Percentiles rank a stretch among this genome's conserved stretches.
phyloP scores from a whole-genome alignment of 2,797 vertebrate species.

The Rhinoraja longicauda region DNA sequence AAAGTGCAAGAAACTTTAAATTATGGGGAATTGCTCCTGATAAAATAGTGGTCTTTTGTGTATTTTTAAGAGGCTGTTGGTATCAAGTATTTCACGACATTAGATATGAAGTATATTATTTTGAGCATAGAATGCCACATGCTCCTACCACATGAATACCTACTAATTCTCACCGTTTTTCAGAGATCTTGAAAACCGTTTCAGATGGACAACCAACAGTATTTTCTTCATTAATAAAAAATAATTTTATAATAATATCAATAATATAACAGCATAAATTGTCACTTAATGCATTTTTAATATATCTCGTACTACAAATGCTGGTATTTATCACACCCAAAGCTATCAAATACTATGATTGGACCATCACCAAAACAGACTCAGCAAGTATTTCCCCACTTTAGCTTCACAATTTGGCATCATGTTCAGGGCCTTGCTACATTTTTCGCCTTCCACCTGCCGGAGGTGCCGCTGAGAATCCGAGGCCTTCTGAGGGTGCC shows the following conservation, averaged over 20 bases:
- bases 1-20: background rate
- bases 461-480: too few species aligned
- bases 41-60: background rate
- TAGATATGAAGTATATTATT: background rate
- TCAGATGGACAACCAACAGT: background rate
- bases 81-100: background rate
- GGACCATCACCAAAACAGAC: too few species aligned
- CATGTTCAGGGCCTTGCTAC: too few species aligned
- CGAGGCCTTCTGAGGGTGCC: too few species aligned
- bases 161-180: background rate
- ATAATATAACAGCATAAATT: background rate
- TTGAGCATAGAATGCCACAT: background rate
- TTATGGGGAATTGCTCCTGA: background rate
- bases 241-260: too few species aligned
- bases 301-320: background rate
- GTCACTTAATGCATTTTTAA: background rate
- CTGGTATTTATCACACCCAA: too few species aligned
- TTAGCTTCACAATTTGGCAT: too few species aligned
- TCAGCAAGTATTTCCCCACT: too few species aligned
- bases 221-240: background rate
- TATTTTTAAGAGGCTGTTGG: background rate
- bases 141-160: too few species aligned
- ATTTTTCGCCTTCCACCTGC: too few species aligned
- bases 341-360: too few species aligned
- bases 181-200: background rate